Evolutionary conservation across 2,113 vertebrate genomes (phyloP), one percentile per base, ranked within the genome.

Genomic region (Antigone vipio): DNA sequence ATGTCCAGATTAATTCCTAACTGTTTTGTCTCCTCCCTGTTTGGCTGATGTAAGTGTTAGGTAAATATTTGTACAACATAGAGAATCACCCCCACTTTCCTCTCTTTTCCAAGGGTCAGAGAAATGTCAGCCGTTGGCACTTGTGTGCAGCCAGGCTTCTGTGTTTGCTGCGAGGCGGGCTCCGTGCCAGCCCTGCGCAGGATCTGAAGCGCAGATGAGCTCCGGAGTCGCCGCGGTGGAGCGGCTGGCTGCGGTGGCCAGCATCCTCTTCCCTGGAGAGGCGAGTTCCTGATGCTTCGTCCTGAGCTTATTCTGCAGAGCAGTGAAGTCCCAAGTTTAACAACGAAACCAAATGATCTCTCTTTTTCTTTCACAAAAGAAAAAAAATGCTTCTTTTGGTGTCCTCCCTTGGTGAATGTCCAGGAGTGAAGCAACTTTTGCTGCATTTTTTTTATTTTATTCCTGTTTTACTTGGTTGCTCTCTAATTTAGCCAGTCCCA

Each of bases 1-100:
- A 60, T 67, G 88, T 90, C 55, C 85, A 77, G 42, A 74, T 92
- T 76, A 85, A 94, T 67, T 87, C 42, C 2, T 44, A 38, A 19
- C 53, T 93, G 27, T 59, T 95, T 75, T 68, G 69, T 95, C 75
- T 93, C 79, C 40, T 78, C 72, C 2, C 2, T 68, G 15, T 82
- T 88, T 89, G 85, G 79, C 86, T 87, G 56, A 44, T 89, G 21
- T 44, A 86, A 77, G 55, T 35, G 17, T 75, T 93, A 93, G 79
- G 68, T 91, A 97, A 97, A 97, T 97, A 95, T 94, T 97, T 97
- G 91, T 72, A 78, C 79, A 87, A 32, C 24, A 13, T 26, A 56
- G 32, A 91, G 84, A 91, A 89, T 75, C 90, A 60, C 59, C 29
- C 72, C 19, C 34, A 42, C 60, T 95, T 90, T 95, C 88, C 95